A percentile compares a stretch with the other conserved stretches of the same genome.
These are phyloP conservation scores for Bos taurus DNA, from an alignment of 2,113 vertebrate genomes.

Conservation along the genomic window DNA sequence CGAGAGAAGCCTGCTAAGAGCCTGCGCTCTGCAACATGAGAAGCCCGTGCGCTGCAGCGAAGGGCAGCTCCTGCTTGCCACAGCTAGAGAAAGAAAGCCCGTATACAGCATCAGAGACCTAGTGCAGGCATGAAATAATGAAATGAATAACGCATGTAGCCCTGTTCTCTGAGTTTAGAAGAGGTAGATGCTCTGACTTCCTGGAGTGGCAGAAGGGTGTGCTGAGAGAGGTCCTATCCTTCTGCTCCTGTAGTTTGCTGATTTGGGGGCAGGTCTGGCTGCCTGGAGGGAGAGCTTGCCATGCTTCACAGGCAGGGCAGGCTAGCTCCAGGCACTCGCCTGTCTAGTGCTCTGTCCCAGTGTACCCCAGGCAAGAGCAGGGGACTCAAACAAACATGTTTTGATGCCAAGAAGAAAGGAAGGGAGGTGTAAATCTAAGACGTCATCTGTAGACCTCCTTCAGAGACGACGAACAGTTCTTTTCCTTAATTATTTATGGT, in stretches of 20 bases:
- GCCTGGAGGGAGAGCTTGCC: neutral
- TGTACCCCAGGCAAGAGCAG: neutral
- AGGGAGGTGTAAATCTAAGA: conserved; percentile 29
- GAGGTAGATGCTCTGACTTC: neutral
- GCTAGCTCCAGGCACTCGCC: neutral
- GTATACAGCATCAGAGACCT: neutral
- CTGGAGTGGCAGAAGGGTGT: neutral
- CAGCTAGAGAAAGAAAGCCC: neutral
- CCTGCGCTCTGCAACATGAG: neutral
- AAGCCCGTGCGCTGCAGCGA: neutral
- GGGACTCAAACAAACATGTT: neutral
- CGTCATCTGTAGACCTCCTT: conserved; percentile 43
- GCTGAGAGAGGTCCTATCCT: neutral
- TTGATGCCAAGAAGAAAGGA: conserved; percentile 49
- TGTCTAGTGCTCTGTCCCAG: neutral
- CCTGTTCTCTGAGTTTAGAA: neutral
- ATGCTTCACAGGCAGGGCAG: neutral
- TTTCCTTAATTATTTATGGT: conserved; percentile 63
- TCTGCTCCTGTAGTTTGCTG: neutral
- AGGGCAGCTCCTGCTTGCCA: neutral
- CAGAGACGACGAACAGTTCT: conserved; percentile 20
- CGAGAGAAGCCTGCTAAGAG: neutral
- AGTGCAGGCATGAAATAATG: neutral
- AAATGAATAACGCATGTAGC: accelerated
- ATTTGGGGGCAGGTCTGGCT: neutral